phyloP scores from a whole-genome alignment of 1,140 invertebrate species.

The Chironomus striatipennis region DNA sequence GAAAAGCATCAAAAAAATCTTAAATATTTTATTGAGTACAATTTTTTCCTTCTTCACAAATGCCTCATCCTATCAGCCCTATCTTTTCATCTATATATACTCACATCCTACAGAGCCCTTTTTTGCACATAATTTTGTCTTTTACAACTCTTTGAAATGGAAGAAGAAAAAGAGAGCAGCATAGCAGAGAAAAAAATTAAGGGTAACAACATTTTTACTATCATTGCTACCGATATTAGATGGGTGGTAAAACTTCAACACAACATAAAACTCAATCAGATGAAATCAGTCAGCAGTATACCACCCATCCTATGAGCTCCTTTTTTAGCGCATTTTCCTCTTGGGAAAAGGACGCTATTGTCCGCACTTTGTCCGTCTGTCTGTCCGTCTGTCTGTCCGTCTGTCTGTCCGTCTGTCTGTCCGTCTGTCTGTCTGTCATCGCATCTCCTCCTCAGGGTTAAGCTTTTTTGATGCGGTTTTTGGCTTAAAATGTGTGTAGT shows the following conservation, averaged over 20 bases:
- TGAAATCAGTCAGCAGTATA: neutral
- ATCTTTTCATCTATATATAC: neutral
- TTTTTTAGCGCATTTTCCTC: too few relatives aligned
- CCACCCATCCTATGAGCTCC: neutral
- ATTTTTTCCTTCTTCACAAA: neutral
- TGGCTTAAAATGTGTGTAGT: too few relatives aligned
- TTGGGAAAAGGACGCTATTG: too few relatives aligned
- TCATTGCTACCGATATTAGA: neutral
- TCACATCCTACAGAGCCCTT: neutral
- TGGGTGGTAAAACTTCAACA: conserved; percentile 15
- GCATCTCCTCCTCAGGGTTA: too few relatives aligned
- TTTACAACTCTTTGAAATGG: conserved; percentile 10
- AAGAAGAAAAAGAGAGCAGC: neutral
- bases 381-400: too few relatives aligned
- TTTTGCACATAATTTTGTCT: conserved; percentile 21
- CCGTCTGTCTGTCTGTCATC: too few relatives aligned
- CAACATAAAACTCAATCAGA: conserved; percentile 21
- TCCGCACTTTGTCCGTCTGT: too few relatives aligned
- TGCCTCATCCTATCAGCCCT: neutral
- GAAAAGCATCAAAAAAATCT: neutral
- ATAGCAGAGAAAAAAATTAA: too few relatives aligned
- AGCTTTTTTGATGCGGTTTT: too few relatives aligned
- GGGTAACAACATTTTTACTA: too few relatives aligned
- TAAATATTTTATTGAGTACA: conserved; percentile 18
- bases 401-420: too few relatives aligned